Evolutionary conservation across 1,140 invertebrate species (phyloP).

Genomic region (Wiebesia pumilae): DNA sequence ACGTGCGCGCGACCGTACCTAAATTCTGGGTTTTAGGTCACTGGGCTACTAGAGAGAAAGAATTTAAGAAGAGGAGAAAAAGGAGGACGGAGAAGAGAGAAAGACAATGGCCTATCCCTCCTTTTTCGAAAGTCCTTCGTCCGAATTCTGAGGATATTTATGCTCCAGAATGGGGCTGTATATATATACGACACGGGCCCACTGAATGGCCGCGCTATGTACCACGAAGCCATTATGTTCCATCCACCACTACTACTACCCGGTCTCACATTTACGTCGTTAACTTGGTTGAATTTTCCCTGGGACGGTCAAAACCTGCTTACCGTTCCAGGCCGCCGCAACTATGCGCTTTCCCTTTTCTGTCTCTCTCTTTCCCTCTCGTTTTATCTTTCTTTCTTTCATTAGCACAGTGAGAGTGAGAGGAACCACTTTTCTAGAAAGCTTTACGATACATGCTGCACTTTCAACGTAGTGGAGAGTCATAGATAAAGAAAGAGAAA

Average conservation of each 20-base stretch:
- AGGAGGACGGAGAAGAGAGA: neutral
- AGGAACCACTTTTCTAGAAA: constrained; percentile 14
- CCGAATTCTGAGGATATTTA: constrained; percentile 29
- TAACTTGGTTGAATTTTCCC: neutral
- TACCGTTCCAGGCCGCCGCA: constrained; percentile 45
- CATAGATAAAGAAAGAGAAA: neutral
- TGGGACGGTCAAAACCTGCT: constrained; percentile 23
- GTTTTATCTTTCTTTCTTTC: constrained; percentile 6
- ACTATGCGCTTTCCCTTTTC: neutral
- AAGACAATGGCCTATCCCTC: constrained; percentile 26
- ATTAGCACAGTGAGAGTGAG: too few species aligned
- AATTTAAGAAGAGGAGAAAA: neutral
- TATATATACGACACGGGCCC: constrained; percentile 18
- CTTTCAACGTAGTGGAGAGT: neutral
- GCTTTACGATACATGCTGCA: neutral
- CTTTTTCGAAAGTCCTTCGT: constrained; percentile 42
- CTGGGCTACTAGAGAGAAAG: constrained; percentile 39
- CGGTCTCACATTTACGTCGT: constrained; percentile 4
- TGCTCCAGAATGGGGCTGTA: constrained; percentile 16
- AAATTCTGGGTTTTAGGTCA: constrained; percentile 45
- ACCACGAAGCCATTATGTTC: constrained; percentile 23
- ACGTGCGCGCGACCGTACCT: neutral
- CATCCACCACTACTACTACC: neutral
- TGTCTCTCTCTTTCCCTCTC: constrained; percentile 1
- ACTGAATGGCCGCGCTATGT: constrained; percentile 1